These are phyloP conservation scores for Plectrocnemia conspersa DNA, from an alignment of 1,140 invertebrate genomes.

Conservation along the genomic window DNA sequence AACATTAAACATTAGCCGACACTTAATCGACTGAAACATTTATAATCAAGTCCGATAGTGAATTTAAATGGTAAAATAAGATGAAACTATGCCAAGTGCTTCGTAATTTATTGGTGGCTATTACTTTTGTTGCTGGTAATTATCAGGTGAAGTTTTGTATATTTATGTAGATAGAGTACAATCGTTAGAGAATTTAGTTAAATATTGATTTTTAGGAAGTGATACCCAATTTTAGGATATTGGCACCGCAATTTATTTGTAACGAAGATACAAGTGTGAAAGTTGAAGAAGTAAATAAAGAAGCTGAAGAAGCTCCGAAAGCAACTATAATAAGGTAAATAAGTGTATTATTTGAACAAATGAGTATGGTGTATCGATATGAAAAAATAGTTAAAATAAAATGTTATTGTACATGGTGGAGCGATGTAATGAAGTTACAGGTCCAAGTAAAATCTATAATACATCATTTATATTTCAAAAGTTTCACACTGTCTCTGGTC, in stretches of 20 bases:
- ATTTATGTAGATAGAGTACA: background rate
- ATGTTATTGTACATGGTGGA: conserved; percentile 1
- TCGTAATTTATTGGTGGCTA: background rate
- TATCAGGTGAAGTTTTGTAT: background rate
- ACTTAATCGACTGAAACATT: no score
- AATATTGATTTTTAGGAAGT: conserved; percentile 18
- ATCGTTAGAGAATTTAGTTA: background rate
- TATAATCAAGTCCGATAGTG: no score
- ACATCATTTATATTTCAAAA: conserved; percentile 13
- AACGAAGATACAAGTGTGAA: conserved; percentile 19
- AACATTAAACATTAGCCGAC: no score
- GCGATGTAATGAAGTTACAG: background rate
- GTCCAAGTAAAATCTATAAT: background rate
- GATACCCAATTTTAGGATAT: conserved; percentile 27
- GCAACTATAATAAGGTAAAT: conserved; percentile 30
- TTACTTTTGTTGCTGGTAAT: background rate
- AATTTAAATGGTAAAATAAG: no score
- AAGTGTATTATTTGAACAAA: conserved; percentile 4
- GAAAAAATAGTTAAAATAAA: background rate
- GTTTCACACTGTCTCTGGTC: conserved; percentile 27
- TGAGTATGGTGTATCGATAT: background rate
- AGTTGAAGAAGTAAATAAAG: conserved; percentile 1
- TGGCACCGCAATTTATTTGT: conserved; percentile 33
- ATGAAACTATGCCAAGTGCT: no score
- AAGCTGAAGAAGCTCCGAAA: conserved; percentile 9